Evolutionary conservation across 2,888 invertebrate species (phyloP).

Genomic region (Limenitis arthemis): DNA sequence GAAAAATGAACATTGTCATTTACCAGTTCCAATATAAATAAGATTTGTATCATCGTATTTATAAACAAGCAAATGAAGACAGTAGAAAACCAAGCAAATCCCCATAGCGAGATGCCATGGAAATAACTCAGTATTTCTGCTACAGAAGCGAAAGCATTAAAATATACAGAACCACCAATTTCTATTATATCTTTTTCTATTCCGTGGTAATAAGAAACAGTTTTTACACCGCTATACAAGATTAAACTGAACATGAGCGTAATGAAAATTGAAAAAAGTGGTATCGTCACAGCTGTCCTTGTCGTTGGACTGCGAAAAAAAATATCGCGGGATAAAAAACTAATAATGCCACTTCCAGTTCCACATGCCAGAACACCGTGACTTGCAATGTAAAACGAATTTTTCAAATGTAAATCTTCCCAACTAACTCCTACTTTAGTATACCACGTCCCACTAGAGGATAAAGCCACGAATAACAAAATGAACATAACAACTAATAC

Average conservation of each 20-base stretch:
- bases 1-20: constrained; percentile 27
- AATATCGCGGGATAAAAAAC: constrained; percentile 43
- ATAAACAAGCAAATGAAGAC: constrained; percentile 42
- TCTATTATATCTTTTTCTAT: constrained; percentile 53
- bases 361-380: constrained; percentile 44
- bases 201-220: constrained; percentile 57
- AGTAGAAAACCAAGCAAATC: constrained; percentile 49
- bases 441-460: constrained; percentile 53
- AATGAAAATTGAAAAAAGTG: constrained; percentile 40
- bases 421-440: constrained; percentile 36
- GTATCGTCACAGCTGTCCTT: constrained; percentile 48
- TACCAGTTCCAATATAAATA: constrained; percentile 41
- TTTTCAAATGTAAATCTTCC: constrained; percentile 30
- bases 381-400: constrained; percentile 32
- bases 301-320: constrained; percentile 57
- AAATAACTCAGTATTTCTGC: constrained; percentile 54
- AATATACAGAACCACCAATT: constrained; percentile 39
- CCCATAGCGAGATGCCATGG: constrained; percentile 43
- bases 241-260: constrained; percentile 41
- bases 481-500: constrained; percentile 36
- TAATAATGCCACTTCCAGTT: constrained; percentile 47
- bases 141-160: constrained; percentile 43
- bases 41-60: constrained; percentile 45
- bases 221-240: constrained; percentile 48
- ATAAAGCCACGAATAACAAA: constrained; percentile 46